Base-by-base conservation (phyloP, 1,140 invertebrate genomes). In the Calephelis nemesis region DNA sequence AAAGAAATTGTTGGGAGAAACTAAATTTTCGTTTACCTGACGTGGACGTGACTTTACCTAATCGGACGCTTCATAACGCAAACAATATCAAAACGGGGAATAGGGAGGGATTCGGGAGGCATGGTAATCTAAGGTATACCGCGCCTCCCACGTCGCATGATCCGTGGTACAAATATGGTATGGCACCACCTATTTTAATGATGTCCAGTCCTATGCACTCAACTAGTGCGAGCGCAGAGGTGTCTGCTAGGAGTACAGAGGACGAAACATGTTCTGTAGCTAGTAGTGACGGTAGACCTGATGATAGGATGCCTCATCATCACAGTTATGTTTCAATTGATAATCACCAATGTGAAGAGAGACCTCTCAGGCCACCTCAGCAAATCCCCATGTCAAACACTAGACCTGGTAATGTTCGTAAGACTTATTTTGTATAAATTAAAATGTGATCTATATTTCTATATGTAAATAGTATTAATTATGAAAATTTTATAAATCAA, bases 1-100 rank as follows among this genome's bases (percentile, higher is more conserved):
- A 97, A 77, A 96, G 95, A 76, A 94, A 96, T 78, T 98, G 98
- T 93, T 97, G 96, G 97, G 96, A 97, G 79, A 98, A 98, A 90
- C 93, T 98, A 74, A 94, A 96, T 79, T 98, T 96, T 93, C 95
- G 96, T 67, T 95, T 98, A 94, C 97, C 97, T 19, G 96, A 97
- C 85, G 93, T 90, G 81, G 91, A 89, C 76, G 83, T 90, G 72
- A 90, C 90, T 47, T 85, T 92, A 65, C 90, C 92, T 62, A 90
- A 92, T 88, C 91, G 92, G 84, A 93, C 92, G 85, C 85, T 92
- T 83, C 89, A 92, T 81, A 91, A 90, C 67, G 80, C 88, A 70
- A 88, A 84, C 78, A 88, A 84, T 73, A 76, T 87, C 65, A 92
- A 92, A 83, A 83, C 80, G 74, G 76, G 82, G 73, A 91, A 91